These are phyloP conservation scores for Illadopsis cleaveri DNA, from an alignment of 2,113 vertebrate species.

Conservation along the genomic window DNA sequence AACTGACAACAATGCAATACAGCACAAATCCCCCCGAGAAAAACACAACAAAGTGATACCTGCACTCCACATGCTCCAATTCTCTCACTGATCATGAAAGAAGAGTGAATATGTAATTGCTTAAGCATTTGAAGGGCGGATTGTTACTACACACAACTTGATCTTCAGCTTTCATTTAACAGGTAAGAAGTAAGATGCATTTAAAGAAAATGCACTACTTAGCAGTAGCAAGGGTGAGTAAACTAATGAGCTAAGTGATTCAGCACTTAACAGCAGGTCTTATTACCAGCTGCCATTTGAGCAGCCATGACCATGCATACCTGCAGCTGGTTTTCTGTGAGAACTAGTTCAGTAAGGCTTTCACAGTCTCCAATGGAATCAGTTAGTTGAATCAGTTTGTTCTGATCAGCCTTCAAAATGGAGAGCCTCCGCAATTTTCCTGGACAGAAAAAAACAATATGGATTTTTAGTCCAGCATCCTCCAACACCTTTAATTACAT, in stretches of 20 bases:
- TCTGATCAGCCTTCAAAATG: conserved; percentile 95
- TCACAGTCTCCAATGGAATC: conserved; percentile 94
- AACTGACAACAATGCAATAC: not conserved
- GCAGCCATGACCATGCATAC: conserved; percentile 68
- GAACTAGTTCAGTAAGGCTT: conserved; percentile 93
- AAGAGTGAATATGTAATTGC: not conserved
- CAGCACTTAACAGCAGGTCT: not conserved
- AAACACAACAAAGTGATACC: not conserved
- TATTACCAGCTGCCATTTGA: not conserved
- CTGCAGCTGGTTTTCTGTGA: conserved; percentile 94
- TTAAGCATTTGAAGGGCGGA: not conserved
- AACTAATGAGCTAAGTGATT: not conserved
- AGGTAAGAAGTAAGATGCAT: not conserved
- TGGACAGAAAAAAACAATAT: conserved; percentile 44
- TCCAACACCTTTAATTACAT: not conserved
- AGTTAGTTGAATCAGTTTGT: conserved; percentile 87
- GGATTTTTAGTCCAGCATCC: not conserved
- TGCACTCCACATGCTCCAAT: not conserved
- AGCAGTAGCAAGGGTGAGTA: not conserved
- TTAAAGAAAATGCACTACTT: not conserved
- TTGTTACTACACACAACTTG: not conserved
- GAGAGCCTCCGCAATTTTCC: conserved; percentile 90
- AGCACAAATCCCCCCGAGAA: not conserved
- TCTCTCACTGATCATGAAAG: not conserved
- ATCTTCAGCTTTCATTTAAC: conserved; percentile 1